phyloP scores from a whole-genome alignment of 2,888 invertebrate species.

The Drosophila atroscutellata region DNA sequence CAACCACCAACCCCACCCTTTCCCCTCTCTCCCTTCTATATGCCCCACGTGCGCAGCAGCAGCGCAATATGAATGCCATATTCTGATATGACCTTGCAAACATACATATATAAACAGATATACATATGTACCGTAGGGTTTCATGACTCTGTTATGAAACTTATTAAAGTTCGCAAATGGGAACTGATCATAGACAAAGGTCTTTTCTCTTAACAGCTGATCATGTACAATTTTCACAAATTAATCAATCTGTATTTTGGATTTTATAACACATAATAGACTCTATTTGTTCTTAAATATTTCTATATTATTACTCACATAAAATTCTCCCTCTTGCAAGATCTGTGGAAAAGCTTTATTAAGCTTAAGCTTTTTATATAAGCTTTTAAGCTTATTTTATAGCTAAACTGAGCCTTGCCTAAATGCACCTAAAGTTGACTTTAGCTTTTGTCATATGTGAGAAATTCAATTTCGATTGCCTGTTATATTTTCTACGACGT shows the following conservation, averaged over 20 bases:
- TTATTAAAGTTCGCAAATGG: constrained; percentile 22
- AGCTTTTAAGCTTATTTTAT: not conserved
- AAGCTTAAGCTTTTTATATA: too few species aligned
- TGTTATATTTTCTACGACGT: constrained; percentile 4
- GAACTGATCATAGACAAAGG: constrained; percentile 13
- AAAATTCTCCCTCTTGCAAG: not conserved
- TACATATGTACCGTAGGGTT: constrained; percentile 9
- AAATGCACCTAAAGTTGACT: not conserved
- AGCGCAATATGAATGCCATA: constrained; percentile 42
- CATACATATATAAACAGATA: not conserved
- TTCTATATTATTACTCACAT: not conserved
- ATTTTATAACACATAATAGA: not conserved
- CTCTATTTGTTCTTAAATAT: not conserved
- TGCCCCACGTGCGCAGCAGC: not conserved
- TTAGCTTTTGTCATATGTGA: constrained; percentile 19
- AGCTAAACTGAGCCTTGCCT: not conserved
- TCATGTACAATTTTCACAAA: not conserved
- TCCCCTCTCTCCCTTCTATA: not conserved
- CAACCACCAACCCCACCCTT: not conserved
- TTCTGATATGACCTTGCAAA: constrained; percentile 48
- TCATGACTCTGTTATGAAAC: constrained; percentile 36
- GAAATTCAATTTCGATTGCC: constrained; percentile 30
- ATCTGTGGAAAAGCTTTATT: not conserved
- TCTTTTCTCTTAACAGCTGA: not conserved
- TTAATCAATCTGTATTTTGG: not conserved